Evolutionary conservation across 2,888 invertebrate species (phyloP).

Genomic region (Drosophila colorata): DNA sequence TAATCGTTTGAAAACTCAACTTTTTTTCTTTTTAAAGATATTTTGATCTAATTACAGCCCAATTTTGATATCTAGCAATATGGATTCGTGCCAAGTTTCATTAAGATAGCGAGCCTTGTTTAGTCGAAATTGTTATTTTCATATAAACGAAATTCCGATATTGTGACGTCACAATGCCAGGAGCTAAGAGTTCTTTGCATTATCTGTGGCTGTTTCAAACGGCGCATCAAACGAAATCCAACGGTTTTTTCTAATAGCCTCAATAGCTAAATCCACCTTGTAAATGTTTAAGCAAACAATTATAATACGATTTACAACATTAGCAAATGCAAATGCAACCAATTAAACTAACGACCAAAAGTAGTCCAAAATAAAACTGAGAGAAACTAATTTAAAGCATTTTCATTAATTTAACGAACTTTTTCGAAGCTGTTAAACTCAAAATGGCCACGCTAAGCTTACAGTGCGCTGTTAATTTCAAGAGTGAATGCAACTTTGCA

Average conservation of each 20-base stretch:
- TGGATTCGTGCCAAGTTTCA: no score
- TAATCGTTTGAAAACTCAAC: no score
- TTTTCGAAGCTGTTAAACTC: slow-evolving; percentile 13
- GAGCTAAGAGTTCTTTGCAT: no score
- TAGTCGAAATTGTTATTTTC: no score
- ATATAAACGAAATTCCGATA: no score
- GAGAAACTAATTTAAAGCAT: not conserved
- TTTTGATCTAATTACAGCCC: no score
- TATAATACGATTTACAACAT: slow-evolving; percentile 42
- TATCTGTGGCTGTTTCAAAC: no score
- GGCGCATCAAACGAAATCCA: slow-evolving; percentile 26
- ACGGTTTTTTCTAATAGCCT: slow-evolving; percentile 47
- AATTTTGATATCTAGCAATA: no score
- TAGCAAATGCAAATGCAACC: slow-evolving; percentile 36
- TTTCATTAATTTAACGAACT: not conserved
- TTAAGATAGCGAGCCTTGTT: no score
- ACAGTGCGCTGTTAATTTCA: not conserved
- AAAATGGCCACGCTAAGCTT: not conserved
- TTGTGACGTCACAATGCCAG: no score
- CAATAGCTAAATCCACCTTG: slow-evolving; percentile 29
- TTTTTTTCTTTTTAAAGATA: no score
- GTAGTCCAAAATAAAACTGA: slow-evolving; percentile 45
- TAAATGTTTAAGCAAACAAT: slow-evolving; percentile 40
- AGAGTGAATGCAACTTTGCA: no score
- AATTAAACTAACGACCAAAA: slow-evolving; percentile 47